Evolutionary conservation across 1,140 invertebrate genomes (phyloP).

Genomic region (Zaprionus taronus): DNA sequence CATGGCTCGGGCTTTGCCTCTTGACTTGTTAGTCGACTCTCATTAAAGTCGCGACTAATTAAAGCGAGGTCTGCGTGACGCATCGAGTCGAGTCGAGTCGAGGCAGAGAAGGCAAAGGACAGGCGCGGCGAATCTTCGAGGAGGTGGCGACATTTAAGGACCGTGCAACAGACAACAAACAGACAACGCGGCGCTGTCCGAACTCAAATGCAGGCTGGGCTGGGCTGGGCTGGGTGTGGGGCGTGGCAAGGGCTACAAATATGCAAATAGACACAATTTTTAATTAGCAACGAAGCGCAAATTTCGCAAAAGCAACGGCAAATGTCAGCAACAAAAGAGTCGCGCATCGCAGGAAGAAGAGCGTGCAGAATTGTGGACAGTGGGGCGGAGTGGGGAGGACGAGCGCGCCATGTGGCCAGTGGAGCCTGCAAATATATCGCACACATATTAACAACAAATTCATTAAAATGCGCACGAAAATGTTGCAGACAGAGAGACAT

Average conservation of each 20-base stretch:
- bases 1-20: not conserved
- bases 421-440: slow-evolving; percentile 54
- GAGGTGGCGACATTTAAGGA: not conserved
- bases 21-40: slow-evolving; percentile 53
- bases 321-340: slow-evolving; percentile 80
- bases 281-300: slow-evolving; percentile 79
- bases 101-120: slow-evolving; percentile 44
- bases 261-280: slow-evolving; percentile 83
- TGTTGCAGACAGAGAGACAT: slow-evolving; percentile 28
- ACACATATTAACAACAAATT: slow-evolving; percentile 76
- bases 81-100: slow-evolving; percentile 23
- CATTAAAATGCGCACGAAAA: slow-evolving; percentile 73
- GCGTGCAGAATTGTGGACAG: slow-evolving; percentile 48
- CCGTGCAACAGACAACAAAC: slow-evolving; percentile 60
- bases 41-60: slow-evolving; percentile 59
- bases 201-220: slow-evolving; percentile 64
- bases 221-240: slow-evolving; percentile 26
- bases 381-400: not conserved
- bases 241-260: slow-evolving; percentile 56
- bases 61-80: slow-evolving; percentile 27
- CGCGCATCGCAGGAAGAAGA: slow-evolving; percentile 24
- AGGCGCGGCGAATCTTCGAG: slow-evolving; percentile 51
- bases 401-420: slow-evolving; percentile 14
- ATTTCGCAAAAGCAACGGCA: slow-evolving; percentile 63
- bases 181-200: slow-evolving; percentile 43